Evolutionary conservation across 2,888 invertebrate genomes (phyloP), one percentile per base, ranked within the genome.

Genomic region (Coelogynopora nodosa): DNA sequence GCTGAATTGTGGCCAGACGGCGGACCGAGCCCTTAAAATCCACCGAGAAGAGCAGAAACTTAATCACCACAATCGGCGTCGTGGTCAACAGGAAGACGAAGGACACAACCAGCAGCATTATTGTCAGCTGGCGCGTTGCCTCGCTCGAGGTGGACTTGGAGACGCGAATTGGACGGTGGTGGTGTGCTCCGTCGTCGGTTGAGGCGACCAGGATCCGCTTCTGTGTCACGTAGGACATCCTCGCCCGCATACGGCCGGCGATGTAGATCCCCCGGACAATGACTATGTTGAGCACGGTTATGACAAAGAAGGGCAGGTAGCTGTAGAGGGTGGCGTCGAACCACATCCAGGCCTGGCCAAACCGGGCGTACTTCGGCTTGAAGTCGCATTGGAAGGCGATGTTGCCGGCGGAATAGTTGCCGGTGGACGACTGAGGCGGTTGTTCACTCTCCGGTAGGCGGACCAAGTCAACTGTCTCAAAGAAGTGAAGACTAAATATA

Each of bases 401-500:
- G 2, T 26, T 23, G 82, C n/a, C 27, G 26, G 28, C 30, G 82
- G 74, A 83, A n/a, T 28, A 23, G 23, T 74, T 80, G 2, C 28
- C n/a, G 28, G 0, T 27, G 26, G 67, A 67, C 13, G 5, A 10
- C 5, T 84, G 1, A 0, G 49, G 23, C 10, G 74, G 74, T 5
- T n/a, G 23, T 74, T 74, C 10, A 28, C n/a, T 30, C 18, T 67
- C 5, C 1, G 31, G 31, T 5, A 31, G 1, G n/a, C 5, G 28
- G 1, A 30, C 18, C 18, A 84, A 26, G 23, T 31, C 67, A 1
- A 86, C 86, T 23, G 91, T 91, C 90, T 90, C 91, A 82, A 91
- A 87, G 84, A 91, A 90, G 88, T 91, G 91, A 5, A 89, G 85
- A 88, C 91, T 91, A 29, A 90, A 88, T 1, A 49, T 10, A 18